These are phyloP conservation scores for Halictus ligatus DNA, from an alignment of 2,888 invertebrate genomes.

Conservation along the genomic window DNA sequence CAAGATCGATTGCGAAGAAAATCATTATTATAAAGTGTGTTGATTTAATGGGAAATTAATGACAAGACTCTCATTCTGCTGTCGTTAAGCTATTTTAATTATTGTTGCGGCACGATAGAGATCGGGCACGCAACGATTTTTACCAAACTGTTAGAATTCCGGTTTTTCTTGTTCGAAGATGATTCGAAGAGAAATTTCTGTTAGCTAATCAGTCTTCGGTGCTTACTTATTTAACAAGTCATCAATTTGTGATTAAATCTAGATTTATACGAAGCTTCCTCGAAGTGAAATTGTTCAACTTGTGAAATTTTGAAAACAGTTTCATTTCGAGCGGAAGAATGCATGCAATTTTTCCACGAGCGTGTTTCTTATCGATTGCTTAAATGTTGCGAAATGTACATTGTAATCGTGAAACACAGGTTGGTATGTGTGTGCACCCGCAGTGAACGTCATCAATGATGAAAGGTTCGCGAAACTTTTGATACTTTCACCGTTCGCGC, in stretches of 20 bases:
- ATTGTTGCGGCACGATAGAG: background rate
- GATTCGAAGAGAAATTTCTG: background rate
- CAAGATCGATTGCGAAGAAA: background rate
- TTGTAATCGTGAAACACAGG: conserved; percentile 7
- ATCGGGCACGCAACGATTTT: background rate
- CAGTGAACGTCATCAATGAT: conserved; percentile 43
- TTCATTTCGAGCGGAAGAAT: background rate
- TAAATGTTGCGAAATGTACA: conserved; percentile 21
- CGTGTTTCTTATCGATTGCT: background rate
- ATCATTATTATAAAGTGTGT: background rate
- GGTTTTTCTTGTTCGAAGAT: background rate
- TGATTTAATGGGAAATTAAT: background rate
- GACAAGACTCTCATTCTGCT: background rate
- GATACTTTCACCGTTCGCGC: conserved; percentile 63
- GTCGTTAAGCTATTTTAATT: background rate
- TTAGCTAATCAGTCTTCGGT: background rate
- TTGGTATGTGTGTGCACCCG: conserved; percentile 12
- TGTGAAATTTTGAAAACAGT: background rate
- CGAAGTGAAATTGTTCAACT: background rate
- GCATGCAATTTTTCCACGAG: background rate
- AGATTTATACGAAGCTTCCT: background rate
- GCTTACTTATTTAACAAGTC: background rate
- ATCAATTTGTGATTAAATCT: background rate
- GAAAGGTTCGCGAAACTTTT: conserved; percentile 61
- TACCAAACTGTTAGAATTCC: background rate